These are phyloP conservation scores for Andrena cerasifolii DNA, from an alignment of 1,140 invertebrate genomes.

Conservation along the genomic window DNA sequence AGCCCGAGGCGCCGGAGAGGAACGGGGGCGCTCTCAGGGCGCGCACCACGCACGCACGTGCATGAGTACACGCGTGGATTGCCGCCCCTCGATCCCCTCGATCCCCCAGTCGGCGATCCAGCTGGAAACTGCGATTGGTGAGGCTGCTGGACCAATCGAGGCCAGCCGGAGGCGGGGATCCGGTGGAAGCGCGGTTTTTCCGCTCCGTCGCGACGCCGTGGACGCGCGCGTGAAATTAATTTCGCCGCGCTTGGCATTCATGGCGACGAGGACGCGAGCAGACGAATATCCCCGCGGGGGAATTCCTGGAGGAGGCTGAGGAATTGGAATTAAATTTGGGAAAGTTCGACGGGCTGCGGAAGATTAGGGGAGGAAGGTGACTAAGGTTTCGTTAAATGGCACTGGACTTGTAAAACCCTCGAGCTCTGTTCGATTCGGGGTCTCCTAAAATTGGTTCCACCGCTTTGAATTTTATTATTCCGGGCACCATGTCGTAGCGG, in stretches of 20 bases:
- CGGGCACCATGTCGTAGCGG: too few relatives aligned
- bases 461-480: too few relatives aligned
- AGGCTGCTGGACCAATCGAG: slow-evolving; percentile 50
- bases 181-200: slow-evolving; percentile 3
- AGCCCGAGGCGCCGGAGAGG: too few relatives aligned
- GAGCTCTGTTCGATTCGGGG: too few relatives aligned
- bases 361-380: too few relatives aligned
- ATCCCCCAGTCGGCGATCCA: neutral
- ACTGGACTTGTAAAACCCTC: too few relatives aligned
- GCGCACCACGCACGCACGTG: too few relatives aligned
- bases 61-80: neutral
- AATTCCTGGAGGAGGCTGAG: neutral
- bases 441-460: too few relatives aligned
- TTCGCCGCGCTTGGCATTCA: slow-evolving; percentile 48
- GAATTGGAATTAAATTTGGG: slow-evolving; percentile 1
- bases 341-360: too few relatives aligned
- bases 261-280: neutral
- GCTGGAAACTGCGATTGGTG: slow-evolving; percentile 45
- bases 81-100: neutral
- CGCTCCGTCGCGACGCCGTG: neutral
- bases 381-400: too few relatives aligned
- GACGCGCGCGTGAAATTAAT: slow-evolving; percentile 48
- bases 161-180: slow-evolving; percentile 24
- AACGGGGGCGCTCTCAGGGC: too few relatives aligned
- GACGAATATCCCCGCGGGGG: too few relatives aligned